phyloP scores from a whole-genome alignment of 2,797 vertebrate species.

The Labeo calbasu region DNA sequence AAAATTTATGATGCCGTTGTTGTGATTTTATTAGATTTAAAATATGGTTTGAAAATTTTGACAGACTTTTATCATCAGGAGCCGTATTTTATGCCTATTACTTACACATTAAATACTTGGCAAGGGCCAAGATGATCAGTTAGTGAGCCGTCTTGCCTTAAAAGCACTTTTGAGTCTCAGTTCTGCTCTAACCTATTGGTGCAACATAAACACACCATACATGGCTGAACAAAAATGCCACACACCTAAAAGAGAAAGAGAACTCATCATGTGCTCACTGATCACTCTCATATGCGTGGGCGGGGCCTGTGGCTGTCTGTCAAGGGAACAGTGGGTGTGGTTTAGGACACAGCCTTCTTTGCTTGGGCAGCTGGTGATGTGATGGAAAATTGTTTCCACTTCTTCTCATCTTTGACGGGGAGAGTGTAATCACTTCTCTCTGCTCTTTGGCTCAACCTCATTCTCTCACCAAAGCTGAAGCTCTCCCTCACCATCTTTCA shows the following conservation, averaged over 20 bases:
- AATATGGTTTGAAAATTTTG: slow-evolving; percentile 2
- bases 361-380: slow-evolving; percentile 39
- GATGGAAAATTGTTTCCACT: slow-evolving; percentile 28
- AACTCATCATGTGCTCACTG: slow-evolving; percentile 58
- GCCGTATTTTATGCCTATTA: not conserved
- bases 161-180: not conserved
- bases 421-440: slow-evolving; percentile 32
- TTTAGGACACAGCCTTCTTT: slow-evolving; percentile 45
- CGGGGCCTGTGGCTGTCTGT: slow-evolving; percentile 57
- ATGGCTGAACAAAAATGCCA: not conserved
- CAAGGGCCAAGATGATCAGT: not conserved
- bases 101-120: not conserved
- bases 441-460: slow-evolving; percentile 36
- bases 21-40: not conserved
- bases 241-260: slow-evolving; percentile 9
- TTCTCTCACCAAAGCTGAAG: not conserved
- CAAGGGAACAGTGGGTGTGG: slow-evolving; percentile 65
- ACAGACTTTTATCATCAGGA: not conserved
- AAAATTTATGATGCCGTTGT: not conserved
- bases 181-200: not conserved
- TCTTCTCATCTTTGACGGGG: slow-evolving; percentile 1
- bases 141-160: not conserved
- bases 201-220: not conserved
- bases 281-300: slow-evolving; percentile 71
- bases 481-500: not conserved